Evolutionary conservation across 2,113 vertebrate species (phyloP).

Genomic region (Sturnira hondurensis): DNA sequence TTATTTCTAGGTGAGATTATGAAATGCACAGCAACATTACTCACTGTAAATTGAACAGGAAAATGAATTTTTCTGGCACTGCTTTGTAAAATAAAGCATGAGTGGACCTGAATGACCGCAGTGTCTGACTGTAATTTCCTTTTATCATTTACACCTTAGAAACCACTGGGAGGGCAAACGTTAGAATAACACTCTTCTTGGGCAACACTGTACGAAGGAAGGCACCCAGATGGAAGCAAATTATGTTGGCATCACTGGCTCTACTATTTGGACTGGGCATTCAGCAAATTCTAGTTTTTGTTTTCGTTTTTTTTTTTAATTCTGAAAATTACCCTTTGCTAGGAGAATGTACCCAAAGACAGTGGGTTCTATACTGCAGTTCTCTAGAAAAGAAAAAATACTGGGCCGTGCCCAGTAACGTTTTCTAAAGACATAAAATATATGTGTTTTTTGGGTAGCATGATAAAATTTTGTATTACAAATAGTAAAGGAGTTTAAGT

Average conservation of each 20-base stretch:
- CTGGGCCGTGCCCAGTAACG: not conserved
- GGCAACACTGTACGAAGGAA: not conserved
- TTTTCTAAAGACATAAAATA: not conserved
- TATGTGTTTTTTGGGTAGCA: not conserved
- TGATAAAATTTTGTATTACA: not conserved
- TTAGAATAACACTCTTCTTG: not conserved
- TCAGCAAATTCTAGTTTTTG: not conserved
- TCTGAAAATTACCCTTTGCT: not conserved
- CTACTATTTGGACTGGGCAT: not conserved
- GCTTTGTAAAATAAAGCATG: not conserved
- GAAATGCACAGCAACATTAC: not conserved
- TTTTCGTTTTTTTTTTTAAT: not conserved
- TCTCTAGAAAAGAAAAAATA: not conserved
- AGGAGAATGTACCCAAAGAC: not conserved
- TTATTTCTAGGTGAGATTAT: not conserved
- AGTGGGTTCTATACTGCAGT: not conserved
- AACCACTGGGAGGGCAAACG: not conserved
- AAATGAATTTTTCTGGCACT: not conserved
- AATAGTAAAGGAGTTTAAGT: not conserved
- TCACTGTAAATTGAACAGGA: not conserved
- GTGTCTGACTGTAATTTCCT: not conserved
- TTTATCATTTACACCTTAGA: not conserved
- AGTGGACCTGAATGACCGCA: not conserved
- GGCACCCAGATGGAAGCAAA: not conserved
- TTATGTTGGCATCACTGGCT: not conserved